Conservation (phyloP, 2,888 invertebrate species). For the Tipula confusa region DNA sequence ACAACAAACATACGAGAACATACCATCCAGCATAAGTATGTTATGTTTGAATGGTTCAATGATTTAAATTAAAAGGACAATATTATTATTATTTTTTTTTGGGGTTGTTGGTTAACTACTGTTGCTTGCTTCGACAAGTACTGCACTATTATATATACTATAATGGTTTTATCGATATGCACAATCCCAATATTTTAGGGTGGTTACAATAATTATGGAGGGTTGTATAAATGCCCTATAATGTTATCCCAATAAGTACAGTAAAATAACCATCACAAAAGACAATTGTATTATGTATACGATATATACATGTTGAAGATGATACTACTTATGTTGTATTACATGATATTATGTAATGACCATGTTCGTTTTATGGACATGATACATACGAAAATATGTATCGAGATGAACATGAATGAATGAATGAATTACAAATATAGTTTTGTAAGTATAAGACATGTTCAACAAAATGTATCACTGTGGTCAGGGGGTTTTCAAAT, state of each 20-base stretch:
- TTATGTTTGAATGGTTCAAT: slow-evolving; percentile 9
- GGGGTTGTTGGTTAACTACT: background rate
- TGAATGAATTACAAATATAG: no score
- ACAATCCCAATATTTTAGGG: background rate
- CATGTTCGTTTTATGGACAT: background rate
- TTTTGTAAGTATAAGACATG: no score
- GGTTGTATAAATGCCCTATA: background rate
- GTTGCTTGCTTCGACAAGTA: background rate
- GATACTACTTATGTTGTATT: background rate
- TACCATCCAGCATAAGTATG: background rate
- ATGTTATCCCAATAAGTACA: no score
- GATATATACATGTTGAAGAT: background rate
- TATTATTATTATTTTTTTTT: no score
- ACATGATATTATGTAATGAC: background rate
- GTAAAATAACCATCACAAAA: no score
- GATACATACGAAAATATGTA: background rate
- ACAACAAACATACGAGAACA: background rate
- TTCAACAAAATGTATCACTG: no score
- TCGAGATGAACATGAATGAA: background rate
- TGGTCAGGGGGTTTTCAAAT: no score
- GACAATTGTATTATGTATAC: no score
- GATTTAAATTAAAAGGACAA: slow-evolving; percentile 20
- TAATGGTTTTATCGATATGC: background rate
- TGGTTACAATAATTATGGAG: background rate
- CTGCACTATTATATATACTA: background rate